phyloP scores from a whole-genome alignment of 2,888 invertebrate species.

The Orthosia cruda region DNA sequence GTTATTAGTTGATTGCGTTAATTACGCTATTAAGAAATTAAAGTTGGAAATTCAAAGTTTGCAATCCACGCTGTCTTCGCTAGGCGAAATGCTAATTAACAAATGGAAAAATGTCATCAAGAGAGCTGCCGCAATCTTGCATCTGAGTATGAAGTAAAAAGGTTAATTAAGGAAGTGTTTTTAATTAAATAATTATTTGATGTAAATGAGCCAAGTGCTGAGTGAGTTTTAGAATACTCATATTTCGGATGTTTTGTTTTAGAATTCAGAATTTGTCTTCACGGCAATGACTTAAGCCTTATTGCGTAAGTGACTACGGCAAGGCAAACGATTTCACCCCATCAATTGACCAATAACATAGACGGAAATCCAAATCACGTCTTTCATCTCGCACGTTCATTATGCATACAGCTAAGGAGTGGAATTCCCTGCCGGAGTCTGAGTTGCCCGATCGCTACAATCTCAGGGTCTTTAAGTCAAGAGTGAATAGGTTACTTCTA shows the following conservation, averaged over 20 bases:
- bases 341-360: too few relatives aligned
- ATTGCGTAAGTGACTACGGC: too few relatives aligned
- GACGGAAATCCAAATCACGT: too few relatives aligned
- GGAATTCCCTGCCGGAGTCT: too few relatives aligned
- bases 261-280: not conserved
- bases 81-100: not conserved
- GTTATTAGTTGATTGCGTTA: not conserved
- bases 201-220: not conserved
- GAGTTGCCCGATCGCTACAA: too few relatives aligned
- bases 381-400: too few relatives aligned
- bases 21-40: not conserved
- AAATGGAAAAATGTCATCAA: not conserved
- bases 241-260: too few relatives aligned
- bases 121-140: not conserved
- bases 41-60: not conserved
- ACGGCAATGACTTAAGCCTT: too few relatives aligned
- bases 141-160: not conserved
- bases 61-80: not conserved
- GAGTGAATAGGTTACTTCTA: too few relatives aligned
- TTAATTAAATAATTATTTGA: not conserved
- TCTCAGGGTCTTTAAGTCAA: too few relatives aligned
- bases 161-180: not conserved
- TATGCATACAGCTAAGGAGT: too few relatives aligned
- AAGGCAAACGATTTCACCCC: too few relatives aligned
- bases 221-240: not conserved